phyloP scores from a whole-genome alignment of 2,797 vertebrate species.

The Tarsius wallacei region DNA sequence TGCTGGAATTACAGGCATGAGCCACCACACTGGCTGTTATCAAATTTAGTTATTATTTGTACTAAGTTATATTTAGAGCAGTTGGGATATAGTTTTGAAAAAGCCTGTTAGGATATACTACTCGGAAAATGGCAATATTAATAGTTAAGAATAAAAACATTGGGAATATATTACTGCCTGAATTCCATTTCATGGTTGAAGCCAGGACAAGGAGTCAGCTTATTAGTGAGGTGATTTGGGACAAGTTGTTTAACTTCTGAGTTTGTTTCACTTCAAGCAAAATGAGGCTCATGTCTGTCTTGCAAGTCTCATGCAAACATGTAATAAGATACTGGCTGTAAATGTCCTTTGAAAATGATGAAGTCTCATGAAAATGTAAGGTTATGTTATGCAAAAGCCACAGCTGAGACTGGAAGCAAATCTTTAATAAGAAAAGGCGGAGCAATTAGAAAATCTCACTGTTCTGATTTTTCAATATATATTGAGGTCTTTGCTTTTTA shows the following conservation, averaged over 20 bases:
- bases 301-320: background rate
- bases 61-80: constrained; percentile 40
- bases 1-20: too few relatives aligned
- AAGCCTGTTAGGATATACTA: background rate
- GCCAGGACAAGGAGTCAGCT: background rate
- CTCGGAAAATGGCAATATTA: background rate
- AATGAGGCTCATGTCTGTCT: background rate
- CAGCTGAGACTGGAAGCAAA: constrained; percentile 19
- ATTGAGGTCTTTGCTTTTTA: constrained; percentile 24
- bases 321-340: background rate
- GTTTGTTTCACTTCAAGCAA: background rate
- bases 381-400: background rate
- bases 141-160: background rate
- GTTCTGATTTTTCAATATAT: background rate
- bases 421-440: constrained; percentile 20
- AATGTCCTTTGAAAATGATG: constrained; percentile 39
- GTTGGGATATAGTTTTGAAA: constrained; percentile 25
- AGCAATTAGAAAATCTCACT: background rate
- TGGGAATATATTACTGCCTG: background rate
- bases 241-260: background rate
- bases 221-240: background rate
- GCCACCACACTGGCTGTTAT: background rate
- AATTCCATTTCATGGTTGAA: background rate
- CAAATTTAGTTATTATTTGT: constrained; percentile 37
- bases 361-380: background rate